Evolutionary conservation across 1,140 invertebrate genomes (phyloP), one percentile per base, ranked within the genome.

Genomic region (Drosophila oshimai): DNA sequence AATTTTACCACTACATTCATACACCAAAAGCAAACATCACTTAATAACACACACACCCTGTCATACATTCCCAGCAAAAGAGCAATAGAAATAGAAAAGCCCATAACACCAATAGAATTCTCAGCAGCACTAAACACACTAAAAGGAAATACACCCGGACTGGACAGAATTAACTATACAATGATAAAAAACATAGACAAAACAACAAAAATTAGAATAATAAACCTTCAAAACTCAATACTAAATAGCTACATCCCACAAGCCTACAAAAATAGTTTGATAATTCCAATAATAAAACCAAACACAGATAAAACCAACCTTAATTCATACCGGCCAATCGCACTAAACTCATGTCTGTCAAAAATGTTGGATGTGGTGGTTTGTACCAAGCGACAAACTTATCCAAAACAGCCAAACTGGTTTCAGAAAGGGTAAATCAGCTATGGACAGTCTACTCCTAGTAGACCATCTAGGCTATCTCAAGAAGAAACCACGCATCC

Each of bases 211-310:
- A 15, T 20, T 10, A 33, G 60, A 55, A 36, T 72, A 4, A 12
- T 74, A 22, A 61, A 54, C 6, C 36, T 57, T 6, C 67, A 57
- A 28, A 60, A 60, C 24, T 2, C 13, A n/a, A 68, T 68, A 24
- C 31, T 61, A 22, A 46, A 68, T 0, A 61, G 20, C 13, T 31
- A 51, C 45, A 50, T 60, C 4, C 54, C 53, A 2, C 64, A 68
- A 68, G 26, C 46, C 0, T 68, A 53, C 46, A 64, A 62, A 26
- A 62, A 46, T 13, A 70, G 49, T 7, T 26, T 62, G 10, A 64
- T 49, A 42, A 51, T 45, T 4, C 42, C 49, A 42, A 74, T 53
- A n/a, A 5, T 17, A 37, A 70, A 70, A 57, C 55, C 39, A 2
- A 33, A 41, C 26, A 31, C 51, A 34, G 28, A n/a, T n/a, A n/a